Base-by-base conservation (phyloP, 2,113 vertebrate genomes). In the Laticauda laticaudata region DNA sequence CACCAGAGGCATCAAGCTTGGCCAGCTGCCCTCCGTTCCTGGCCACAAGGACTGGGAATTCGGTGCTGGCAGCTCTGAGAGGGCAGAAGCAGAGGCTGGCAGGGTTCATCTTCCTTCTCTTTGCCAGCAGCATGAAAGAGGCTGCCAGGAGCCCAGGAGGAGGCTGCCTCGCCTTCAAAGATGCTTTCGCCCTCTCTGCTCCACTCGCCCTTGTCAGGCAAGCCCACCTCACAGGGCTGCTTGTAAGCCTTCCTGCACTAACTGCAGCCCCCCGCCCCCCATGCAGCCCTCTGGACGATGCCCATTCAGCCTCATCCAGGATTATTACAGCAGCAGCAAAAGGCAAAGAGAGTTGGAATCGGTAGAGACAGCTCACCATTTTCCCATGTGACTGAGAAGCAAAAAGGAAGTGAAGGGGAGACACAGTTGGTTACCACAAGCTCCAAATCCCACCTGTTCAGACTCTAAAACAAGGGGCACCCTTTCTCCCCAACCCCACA, bases 361-460 rank as follows among this genome's bases (percentile, higher is more conserved):
- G 0, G 5, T 92, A 90, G 95, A 96, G 5, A 4, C 94, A 89
- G 98, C 99, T 99, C 99, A 99, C 99, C 99, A 99, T 99, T 97
- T 99, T 99, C 97, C 99, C 99, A 81, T 99, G 99, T 55, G 98
- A 99, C 99, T 99, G 97, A 98, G 96, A 98, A 97, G 98, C 99
- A 98, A 98, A 55, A 95, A 97, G 97, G 97, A 95, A 98, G 97
- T 97, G 97, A 98, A 96, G 92, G 39, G 95, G 94, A 95, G 96
- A 96, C 0, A 94, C 0, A 89, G 14, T 51, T 94, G 39, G 92
- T 91, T 94, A 93, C 29, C 91, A 92, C 61, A 20, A 57, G 93
- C 61, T 39, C 24, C 43, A 91, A 93, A 86, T 34, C 34, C 48
- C 12, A 7, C 9, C 34, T 34, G 45, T 3, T 20, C 21, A 3